Evolutionary conservation across 2,797 vertebrate species (phyloP).

Genomic region (Pogoniulus pusillus): DNA sequence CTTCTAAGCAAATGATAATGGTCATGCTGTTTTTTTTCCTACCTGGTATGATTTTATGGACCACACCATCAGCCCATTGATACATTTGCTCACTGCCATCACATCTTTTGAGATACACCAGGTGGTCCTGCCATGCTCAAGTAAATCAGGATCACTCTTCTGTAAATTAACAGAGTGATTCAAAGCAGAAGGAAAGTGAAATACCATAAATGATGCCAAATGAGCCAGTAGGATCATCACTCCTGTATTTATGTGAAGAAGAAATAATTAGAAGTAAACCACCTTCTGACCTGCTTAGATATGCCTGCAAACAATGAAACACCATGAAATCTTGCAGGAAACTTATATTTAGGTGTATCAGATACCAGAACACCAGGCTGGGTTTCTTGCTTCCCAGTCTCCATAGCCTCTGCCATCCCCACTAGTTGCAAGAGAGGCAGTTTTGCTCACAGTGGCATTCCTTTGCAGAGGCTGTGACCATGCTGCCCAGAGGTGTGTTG

Average conservation of each 20-base stretch:
- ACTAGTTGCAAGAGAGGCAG: conserved; percentile 32
- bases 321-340: not conserved
- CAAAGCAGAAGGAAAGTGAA: not conserved
- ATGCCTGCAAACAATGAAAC: not conserved
- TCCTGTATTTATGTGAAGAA: not conserved
- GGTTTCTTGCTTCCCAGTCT: not conserved
- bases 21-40: too few species aligned
- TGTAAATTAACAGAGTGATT: not conserved
- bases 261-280: not conserved
- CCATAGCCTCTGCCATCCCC: not conserved
- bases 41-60: not conserved
- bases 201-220: not conserved
- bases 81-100: not conserved
- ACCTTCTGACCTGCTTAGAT: not conserved
- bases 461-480: not conserved
- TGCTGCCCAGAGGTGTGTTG: conserved; percentile 56
- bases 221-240: not conserved
- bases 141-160: not conserved
- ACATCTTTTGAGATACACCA: not conserved
- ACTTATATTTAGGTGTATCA: not conserved
- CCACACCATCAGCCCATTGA: not conserved
- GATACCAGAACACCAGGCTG: not conserved
- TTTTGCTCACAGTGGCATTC: not conserved
- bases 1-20: not conserved
- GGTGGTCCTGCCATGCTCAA: not conserved